A percentile compares a stretch with the other conserved stretches of the same genome.
These are phyloP conservation scores for Dynastes grantii DNA, from an alignment of 2,888 invertebrate species.

Conservation along the genomic window DNA sequence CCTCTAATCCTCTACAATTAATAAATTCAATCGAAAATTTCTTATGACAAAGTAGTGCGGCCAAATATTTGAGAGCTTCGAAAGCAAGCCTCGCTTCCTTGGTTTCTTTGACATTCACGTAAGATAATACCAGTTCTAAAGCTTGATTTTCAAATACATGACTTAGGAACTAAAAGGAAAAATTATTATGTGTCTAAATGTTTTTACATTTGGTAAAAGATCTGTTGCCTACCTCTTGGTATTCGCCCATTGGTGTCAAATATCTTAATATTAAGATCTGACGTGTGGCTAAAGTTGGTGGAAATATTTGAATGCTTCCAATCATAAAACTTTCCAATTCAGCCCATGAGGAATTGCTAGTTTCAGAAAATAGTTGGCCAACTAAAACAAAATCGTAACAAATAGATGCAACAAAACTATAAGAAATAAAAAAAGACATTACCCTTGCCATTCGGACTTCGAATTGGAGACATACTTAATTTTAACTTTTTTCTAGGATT, in stretches of 20 bases:
- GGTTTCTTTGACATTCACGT: slow-evolving; percentile 90
- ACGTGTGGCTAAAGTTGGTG: slow-evolving; percentile 89
- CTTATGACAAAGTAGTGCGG: slow-evolving; percentile 96
- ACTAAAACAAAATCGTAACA: slow-evolving; percentile 27
- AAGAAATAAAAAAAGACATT: slow-evolving; percentile 8
- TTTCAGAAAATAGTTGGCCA: slow-evolving; percentile 69
- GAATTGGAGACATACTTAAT: slow-evolving; percentile 54
- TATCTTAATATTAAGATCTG: slow-evolving; percentile 95
- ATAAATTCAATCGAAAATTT: slow-evolving; percentile 98
- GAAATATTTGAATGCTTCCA: slow-evolving; percentile 91
- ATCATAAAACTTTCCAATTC: slow-evolving; percentile 92
- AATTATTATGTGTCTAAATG: slow-evolving; percentile 1
- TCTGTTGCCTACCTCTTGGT: slow-evolving; percentile 83
- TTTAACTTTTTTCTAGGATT: slow-evolving; percentile 60
- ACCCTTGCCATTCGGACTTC: slow-evolving; percentile 50
- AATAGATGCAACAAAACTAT: neutral
- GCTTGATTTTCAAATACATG: slow-evolving; percentile 96
- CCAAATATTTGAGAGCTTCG: slow-evolving; percentile 95
- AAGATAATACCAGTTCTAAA: slow-evolving; percentile 90
- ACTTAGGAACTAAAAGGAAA: slow-evolving; percentile 81
- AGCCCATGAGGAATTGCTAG: slow-evolving; percentile 92
- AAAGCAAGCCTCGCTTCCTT: slow-evolving; percentile 94
- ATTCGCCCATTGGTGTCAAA: slow-evolving; percentile 97
- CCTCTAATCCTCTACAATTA: slow-evolving; percentile 88
- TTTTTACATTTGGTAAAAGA: neutral